Conservation (phyloP, 2,888 invertebrate genomes). For the Caenorhabditis drosophilae region DNA sequence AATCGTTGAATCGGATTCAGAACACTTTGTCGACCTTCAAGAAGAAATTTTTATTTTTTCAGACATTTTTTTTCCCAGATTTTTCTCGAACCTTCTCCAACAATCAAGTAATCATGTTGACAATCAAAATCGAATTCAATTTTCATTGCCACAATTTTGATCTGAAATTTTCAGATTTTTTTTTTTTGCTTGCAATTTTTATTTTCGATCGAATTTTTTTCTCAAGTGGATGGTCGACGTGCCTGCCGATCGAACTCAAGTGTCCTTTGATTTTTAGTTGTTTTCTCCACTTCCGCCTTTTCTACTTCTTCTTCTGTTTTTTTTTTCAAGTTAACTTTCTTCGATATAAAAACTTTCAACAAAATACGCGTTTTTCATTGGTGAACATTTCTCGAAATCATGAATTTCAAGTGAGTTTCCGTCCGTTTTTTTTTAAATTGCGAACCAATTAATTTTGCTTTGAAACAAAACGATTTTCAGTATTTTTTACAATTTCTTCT, state of each 20-base stretch:
- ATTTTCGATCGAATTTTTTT: conserved; percentile 1
- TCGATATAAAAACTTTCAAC: background rate
- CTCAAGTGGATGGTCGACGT: too few relatives aligned
- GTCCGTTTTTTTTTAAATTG: background rate
- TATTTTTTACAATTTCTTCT: background rate
- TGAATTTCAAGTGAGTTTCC: background rate
- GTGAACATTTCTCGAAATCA: background rate
- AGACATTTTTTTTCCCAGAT: too few relatives aligned
- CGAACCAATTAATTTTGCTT: background rate
- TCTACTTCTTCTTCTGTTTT: background rate
- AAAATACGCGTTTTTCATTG: background rate
- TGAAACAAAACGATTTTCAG: background rate
- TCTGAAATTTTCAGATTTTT: conserved; percentile 32
- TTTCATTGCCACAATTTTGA: conserved; percentile 53
- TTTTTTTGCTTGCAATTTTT: background rate
- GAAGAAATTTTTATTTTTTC: too few relatives aligned
- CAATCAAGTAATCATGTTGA: conserved; percentile 32
- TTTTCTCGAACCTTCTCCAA: too few relatives aligned
- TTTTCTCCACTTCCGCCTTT: too few relatives aligned
- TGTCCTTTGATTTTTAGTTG: too few relatives aligned
- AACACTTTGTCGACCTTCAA: conserved; percentile 31
- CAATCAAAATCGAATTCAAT: conserved; percentile 56
- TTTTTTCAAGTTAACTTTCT: background rate
- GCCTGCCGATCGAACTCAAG: too few relatives aligned
- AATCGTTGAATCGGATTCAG: conserved; percentile 30